Evolutionary conservation across 2,797 vertebrate genomes (phyloP).

Genomic region (Gymnothorax javanicus): DNA sequence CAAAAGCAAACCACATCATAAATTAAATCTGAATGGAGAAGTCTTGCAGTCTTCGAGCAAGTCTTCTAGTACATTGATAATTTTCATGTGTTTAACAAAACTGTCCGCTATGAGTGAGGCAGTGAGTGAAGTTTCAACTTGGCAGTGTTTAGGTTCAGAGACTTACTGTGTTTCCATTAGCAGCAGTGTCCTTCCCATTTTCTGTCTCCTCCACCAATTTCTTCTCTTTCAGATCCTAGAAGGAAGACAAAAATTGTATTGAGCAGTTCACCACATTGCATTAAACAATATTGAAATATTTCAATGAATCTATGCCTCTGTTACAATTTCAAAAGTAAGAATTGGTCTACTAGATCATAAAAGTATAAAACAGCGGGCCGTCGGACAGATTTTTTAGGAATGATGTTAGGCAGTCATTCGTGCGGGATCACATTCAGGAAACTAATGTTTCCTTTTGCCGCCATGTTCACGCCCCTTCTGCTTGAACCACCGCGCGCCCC

Average conservation of each 20-base stretch:
- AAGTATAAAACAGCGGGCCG: neutral
- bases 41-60: neutral
- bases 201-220: conserved; percentile 84
- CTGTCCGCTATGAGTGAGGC: neutral
- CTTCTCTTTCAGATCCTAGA: conserved; percentile 89
- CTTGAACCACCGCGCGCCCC: neutral
- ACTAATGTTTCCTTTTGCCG: conserved; percentile 21
- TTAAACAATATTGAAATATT: neutral
- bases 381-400: neutral
- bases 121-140: neutral
- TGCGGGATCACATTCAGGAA: neutral
- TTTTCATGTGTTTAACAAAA: neutral
- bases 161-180: conserved; percentile 82
- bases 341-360: too few relatives aligned
- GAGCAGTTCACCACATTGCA: neutral
- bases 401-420: neutral
- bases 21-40: neutral
- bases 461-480: conserved; percentile 11
- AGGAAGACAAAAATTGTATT: neutral
- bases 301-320: neutral
- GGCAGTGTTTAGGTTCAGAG: neutral
- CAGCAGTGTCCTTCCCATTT: conserved; percentile 84
- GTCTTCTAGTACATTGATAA: neutral
- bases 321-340: neutral
- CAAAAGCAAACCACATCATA: neutral